Evolutionary conservation across 1,140 invertebrate genomes (phyloP), one percentile per base, ranked within the genome.

Genomic region (Hycleus phaleratus): DNA sequence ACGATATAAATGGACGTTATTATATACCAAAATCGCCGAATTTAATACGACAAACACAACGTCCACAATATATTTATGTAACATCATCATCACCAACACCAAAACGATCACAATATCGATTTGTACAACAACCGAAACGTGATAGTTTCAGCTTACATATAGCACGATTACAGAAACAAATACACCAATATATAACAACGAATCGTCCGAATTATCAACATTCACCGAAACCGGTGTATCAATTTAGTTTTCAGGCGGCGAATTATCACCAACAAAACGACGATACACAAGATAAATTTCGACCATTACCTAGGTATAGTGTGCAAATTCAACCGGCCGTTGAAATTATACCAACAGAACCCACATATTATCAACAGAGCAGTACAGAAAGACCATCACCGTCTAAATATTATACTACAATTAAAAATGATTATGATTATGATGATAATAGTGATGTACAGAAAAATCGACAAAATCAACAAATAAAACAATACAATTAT

Each of bases 231-330:
- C 77, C 81, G 1, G 75, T 82, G 5, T 83, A 81, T 62, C 80
- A 82, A 59, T 82, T 79, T 63, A 81, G 78, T 60, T 82, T 81
- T 59, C 75, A 82, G 57, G 74, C 79, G 0, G 75, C 73, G 0
- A 76, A 79, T 57, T 80, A 80, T 56, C 64, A 57, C 5, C 44
- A 44, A 40, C 46, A 44, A 40, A 46, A 38, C 65, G 18, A 71
- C 72, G 78, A 49, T 65, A 71, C 77, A 54, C 74, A 79, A 10
- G 79, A 83, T 66, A 78, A 80, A 24, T 84, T 85, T 67, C 75
- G 79, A 53, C 82, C 82, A 4, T 69, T 71, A 63, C 80, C 81
- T 7, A 79, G 82, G 62, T 84, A 85, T 65, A 84, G 81, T 64
- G 80, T 81, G 0, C 61, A 73, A 59, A 71, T 73, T 38, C 68